phyloP scores from a whole-genome alignment of 2,888 invertebrate genomes.

The Apamea anceps region DNA sequence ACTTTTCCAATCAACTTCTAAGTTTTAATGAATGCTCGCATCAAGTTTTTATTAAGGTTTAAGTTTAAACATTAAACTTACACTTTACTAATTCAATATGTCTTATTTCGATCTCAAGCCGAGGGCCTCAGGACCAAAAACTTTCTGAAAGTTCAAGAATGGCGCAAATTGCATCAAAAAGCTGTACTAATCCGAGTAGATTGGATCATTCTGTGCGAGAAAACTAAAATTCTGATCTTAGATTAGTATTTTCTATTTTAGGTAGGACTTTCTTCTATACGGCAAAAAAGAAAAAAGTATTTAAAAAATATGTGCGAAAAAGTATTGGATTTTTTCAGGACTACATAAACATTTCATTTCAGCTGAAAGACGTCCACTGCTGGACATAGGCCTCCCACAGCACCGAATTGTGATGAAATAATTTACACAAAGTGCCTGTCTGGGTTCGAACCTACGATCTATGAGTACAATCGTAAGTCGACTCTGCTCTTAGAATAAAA shows the following conservation, averaged over 20 bases:
- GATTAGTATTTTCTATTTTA: background rate
- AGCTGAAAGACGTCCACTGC: no score
- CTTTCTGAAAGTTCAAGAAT: slow-evolving; percentile 44
- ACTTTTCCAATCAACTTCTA: background rate
- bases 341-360: no score
- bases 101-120: background rate
- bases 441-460: no score
- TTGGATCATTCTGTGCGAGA: slow-evolving; percentile 36
- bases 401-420: no score
- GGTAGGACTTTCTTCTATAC: background rate
- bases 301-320: no score
- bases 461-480: no score
- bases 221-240: slow-evolving; percentile 23
- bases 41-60: background rate
- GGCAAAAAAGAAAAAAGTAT: no score
- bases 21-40: slow-evolving; percentile 9
- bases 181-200: slow-evolving; percentile 46
- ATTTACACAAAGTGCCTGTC: no score
- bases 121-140: slow-evolving; percentile 1
- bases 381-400: no score
- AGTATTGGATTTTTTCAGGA: no score
- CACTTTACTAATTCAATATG: slow-evolving; percentile 18
- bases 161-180: slow-evolving; percentile 56
- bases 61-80: background rate
- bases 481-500: background rate